Evolutionary conservation across 2,888 invertebrate species (phyloP).

Genomic region (Trissonchulus sp.): DNA sequence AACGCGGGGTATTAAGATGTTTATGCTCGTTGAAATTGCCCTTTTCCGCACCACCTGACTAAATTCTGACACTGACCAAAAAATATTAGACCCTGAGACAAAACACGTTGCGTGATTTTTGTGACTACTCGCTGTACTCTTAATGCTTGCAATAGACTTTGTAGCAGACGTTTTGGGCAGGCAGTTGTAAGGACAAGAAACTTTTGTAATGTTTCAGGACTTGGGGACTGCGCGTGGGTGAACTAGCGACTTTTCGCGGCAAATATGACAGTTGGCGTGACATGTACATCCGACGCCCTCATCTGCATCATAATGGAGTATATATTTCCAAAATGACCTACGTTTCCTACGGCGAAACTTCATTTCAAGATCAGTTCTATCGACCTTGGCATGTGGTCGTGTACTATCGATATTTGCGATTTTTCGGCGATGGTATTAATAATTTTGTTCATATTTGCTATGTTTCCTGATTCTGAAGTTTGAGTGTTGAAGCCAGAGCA

Average conservation of each 20-base stretch:
- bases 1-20: too few relatives aligned
- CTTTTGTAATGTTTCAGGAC: neutral
- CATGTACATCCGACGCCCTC: slow-evolving; percentile 75
- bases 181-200: neutral
- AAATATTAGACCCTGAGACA: too few relatives aligned
- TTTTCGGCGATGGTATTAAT: slow-evolving; percentile 55
- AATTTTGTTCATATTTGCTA: neutral
- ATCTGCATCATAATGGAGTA: slow-evolving; percentile 76
- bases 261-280: slow-evolving; percentile 66
- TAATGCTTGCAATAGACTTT: too few relatives aligned
- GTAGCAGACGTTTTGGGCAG: neutral
- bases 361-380: slow-evolving; percentile 28
- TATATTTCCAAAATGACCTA: slow-evolving; percentile 91
- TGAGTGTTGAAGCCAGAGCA: too few relatives aligned
- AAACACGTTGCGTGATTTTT: too few relatives aligned
- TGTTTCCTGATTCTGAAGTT: neutral
- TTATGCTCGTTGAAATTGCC: too few relatives aligned
- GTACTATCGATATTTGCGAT: slow-evolving; percentile 82
- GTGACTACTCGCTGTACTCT: too few relatives aligned
- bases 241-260: neutral
- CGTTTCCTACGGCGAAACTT: slow-evolving; percentile 74
- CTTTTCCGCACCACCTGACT: too few relatives aligned
- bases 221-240: slow-evolving; percentile 12
- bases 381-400: slow-evolving; percentile 79
- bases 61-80: too few relatives aligned